Conservation (phyloP, 2,888 invertebrate genomes). For the Oscheius sp. region DNA sequence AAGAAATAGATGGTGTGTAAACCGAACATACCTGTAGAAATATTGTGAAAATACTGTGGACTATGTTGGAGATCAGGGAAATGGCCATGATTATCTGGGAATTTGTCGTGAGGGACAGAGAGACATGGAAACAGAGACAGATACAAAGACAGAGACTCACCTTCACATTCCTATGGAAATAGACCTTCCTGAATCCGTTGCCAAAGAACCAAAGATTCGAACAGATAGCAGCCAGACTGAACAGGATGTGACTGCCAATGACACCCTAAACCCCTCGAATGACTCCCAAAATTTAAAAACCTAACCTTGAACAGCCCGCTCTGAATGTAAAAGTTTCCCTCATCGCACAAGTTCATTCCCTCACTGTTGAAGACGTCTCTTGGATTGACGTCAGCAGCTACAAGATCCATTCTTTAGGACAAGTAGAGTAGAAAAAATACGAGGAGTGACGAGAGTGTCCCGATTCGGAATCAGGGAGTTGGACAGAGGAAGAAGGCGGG, state of each 20-base stretch:
- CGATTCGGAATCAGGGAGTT: too few relatives aligned
- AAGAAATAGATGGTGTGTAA: too few relatives aligned
- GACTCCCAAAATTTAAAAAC: background rate
- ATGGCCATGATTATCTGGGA: conserved; percentile 21
- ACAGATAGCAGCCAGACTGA: background rate
- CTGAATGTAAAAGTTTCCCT: conserved; percentile 17
- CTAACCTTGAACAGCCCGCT: conserved; percentile 8
- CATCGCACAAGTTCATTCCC: conserved; percentile 1
- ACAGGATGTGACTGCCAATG: background rate
- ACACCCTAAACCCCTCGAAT: background rate
- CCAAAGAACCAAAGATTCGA: conserved; percentile 14
- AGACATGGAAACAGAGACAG: too few relatives aligned
- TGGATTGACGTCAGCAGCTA: too few relatives aligned
- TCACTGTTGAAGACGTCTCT: too few relatives aligned
- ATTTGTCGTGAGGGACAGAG: too few relatives aligned
- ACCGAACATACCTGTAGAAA: conserved; percentile 1
- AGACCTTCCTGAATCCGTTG: background rate
- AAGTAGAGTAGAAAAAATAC: too few relatives aligned
- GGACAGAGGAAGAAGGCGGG: too few relatives aligned
- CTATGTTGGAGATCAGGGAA: conserved; percentile 6
- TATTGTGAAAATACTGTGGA: conserved; percentile 7
- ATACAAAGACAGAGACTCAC: background rate
- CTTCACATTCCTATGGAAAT: conserved; percentile 22
- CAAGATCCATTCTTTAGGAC: too few relatives aligned
- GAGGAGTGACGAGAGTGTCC: too few relatives aligned